Evolutionary conservation across 2,113 vertebrate species (phyloP).

Genomic region (Elgaria multicarinata): DNA sequence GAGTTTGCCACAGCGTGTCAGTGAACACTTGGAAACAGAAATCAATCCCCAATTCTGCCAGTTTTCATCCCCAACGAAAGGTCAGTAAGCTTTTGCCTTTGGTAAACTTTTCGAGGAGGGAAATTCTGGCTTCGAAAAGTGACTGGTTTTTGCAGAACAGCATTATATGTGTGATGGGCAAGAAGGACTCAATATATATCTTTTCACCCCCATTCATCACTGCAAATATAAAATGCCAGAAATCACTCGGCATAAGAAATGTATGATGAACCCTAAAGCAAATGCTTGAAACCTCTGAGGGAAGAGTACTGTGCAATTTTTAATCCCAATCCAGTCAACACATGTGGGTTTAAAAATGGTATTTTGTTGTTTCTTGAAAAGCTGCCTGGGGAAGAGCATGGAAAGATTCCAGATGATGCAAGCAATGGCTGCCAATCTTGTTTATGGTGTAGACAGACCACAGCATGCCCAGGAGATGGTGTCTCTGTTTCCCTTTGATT

Average conservation of each 20-base stretch:
- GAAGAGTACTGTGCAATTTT: background rate
- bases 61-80: background rate
- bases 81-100: rapidly evolving
- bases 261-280: background rate
- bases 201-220: background rate
- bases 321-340: background rate
- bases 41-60: background rate
- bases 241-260: background rate
- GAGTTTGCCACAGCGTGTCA: constrained; percentile 72
- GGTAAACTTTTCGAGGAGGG: background rate
- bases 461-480: constrained; percentile 16
- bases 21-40: constrained; percentile 50
- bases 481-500: background rate
- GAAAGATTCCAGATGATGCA: constrained; percentile 41
- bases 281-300: background rate
- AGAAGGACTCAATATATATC: background rate
- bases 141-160: background rate
- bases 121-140: background rate
- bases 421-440: constrained; percentile 46
- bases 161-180: no score
- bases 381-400: constrained; percentile 43
- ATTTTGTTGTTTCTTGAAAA: constrained; percentile 36
- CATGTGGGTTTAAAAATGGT: background rate
- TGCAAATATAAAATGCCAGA: background rate
- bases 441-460: constrained; percentile 33